Percentiles rank a stretch among this genome's conserved stretches.
Evolutionary conservation across 2,888 invertebrate genomes (phyloP).

Genomic region (Parochlus steinenii): DNA sequence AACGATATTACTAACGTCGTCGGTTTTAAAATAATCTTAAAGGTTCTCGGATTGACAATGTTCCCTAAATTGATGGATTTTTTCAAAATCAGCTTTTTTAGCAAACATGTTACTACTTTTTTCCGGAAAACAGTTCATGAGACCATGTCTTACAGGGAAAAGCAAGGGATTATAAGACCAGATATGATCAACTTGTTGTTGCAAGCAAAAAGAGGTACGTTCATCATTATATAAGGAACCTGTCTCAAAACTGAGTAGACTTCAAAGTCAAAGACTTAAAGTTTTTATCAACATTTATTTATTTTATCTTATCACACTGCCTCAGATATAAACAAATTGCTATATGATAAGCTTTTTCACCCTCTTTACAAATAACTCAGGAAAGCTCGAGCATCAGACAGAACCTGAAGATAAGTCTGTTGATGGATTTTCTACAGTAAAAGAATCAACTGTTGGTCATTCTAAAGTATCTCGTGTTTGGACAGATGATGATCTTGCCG

Average conservation of each 20-base stretch:
- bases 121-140: slow-evolving; percentile 27
- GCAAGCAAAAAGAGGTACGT: slow-evolving; percentile 37
- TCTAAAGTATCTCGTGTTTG: slow-evolving; percentile 15
- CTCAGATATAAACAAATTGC: no score
- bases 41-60: slow-evolving; percentile 16
- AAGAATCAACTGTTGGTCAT: slow-evolving; percentile 19
- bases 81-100: slow-evolving; percentile 17
- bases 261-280: no score
- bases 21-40: slow-evolving; percentile 16
- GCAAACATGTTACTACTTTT: slow-evolving; percentile 20
- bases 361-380: no score
- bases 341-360: no score
- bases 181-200: slow-evolving; percentile 39
- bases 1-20: slow-evolving; percentile 26
- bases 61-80: slow-evolving; percentile 14
- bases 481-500: slow-evolving; percentile 36
- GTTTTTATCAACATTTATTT: no score
- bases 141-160: slow-evolving; percentile 28
- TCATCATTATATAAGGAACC: no score
- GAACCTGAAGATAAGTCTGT: slow-evolving; percentile 12
- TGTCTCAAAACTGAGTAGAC: no score
- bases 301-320: no score
- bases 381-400: no score
- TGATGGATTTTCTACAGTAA: slow-evolving; percentile 20
- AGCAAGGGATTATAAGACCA: slow-evolving; percentile 28